Conservation (phyloP, 2,888 invertebrate species). For the Brachyopa scutellaris region DNA sequence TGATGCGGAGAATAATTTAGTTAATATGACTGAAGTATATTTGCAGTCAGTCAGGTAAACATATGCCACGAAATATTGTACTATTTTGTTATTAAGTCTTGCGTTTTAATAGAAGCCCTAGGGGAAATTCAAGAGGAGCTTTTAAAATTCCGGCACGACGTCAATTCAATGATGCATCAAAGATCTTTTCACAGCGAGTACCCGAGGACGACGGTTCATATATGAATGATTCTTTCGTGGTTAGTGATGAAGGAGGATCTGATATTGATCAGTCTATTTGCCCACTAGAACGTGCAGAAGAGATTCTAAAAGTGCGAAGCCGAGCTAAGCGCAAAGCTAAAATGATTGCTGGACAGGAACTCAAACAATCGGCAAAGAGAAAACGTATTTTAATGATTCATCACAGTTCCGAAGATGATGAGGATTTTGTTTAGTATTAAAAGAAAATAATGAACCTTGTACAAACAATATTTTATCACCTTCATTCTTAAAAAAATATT, state of each 20-base stretch:
- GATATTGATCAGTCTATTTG: constrained; percentile 81
- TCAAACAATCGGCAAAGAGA: constrained; percentile 20
- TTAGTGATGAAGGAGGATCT: constrained; percentile 82
- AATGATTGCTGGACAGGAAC: background rate
- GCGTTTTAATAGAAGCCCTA: constrained; percentile 84
- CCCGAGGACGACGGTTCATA: constrained; percentile 83
- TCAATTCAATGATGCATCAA: constrained; percentile 80
- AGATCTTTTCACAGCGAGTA: constrained; percentile 83
- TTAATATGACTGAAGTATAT: constrained; percentile 87
- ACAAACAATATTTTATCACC: too few relatives aligned
- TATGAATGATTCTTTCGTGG: constrained; percentile 82
- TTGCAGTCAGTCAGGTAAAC: constrained; percentile 82
- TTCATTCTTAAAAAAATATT: too few relatives aligned
- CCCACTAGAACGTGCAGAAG: constrained; percentile 86
- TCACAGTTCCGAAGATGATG: constrained; percentile 56
- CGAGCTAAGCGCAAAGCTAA: constrained; percentile 74
- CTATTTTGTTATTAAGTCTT: constrained; percentile 1
- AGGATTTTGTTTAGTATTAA: constrained; percentile 36
- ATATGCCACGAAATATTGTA: background rate
- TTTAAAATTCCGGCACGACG: constrained; percentile 85
- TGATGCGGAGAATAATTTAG: constrained; percentile 83
- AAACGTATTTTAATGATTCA: constrained; percentile 49
- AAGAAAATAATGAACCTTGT: too few relatives aligned
- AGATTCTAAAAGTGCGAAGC: constrained; percentile 82
- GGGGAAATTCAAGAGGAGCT: constrained; percentile 81